Base-by-base conservation (phyloP, 2,113 vertebrate genomes). In the Apodemus sylvaticus region DNA sequence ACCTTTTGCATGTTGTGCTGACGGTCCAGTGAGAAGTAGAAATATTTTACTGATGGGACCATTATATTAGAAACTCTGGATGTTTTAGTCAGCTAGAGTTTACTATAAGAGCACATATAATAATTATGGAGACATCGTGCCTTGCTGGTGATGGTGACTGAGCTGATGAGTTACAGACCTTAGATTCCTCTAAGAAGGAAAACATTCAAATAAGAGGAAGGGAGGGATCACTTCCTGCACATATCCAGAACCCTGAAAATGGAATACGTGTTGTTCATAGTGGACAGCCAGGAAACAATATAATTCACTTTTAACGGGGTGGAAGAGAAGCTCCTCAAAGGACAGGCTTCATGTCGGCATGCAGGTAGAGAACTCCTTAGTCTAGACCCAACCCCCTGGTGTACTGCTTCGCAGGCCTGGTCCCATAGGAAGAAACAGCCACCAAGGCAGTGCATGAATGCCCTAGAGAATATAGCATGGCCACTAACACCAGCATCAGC, bases 1-100 rank as follows among this genome's bases (percentile, higher is more conserved):
- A 11, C 48, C 81, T 58, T 73, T 87, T 90, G 97, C 85, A 74
- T 92, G 96, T 7, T 34, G 36, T 81, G 77, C 71, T 1, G 5
- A 55, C 5, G 24, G 11, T 53, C 7, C 3, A 48, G 45, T 48
- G 45, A 48, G 45, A 48, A 48, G 45, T 7, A 48, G 45, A 48
- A 48, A 48, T 48, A 7, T 48, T 48, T 48, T 48, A 48, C 45
- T 48, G 45, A 48, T 48, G 45, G 3, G 0, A 12, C n/a, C 6
- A 70, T 74, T 71, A 20, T 4, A 17, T 42, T 8, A 42, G 85
- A 48, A 9, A 14, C 19, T 45, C 82, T 29, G 7, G n/a, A 22
- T 5, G 14, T 4, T 31, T 26, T 36, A 8, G 48, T 60, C 14
- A 55, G 68, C 83, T 66, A 7, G 45, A 39, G 14, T 29, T 64